These are phyloP conservation scores for Leistus spinibarbis DNA, from an alignment of 2,888 invertebrate genomes.

Conservation along the genomic window DNA sequence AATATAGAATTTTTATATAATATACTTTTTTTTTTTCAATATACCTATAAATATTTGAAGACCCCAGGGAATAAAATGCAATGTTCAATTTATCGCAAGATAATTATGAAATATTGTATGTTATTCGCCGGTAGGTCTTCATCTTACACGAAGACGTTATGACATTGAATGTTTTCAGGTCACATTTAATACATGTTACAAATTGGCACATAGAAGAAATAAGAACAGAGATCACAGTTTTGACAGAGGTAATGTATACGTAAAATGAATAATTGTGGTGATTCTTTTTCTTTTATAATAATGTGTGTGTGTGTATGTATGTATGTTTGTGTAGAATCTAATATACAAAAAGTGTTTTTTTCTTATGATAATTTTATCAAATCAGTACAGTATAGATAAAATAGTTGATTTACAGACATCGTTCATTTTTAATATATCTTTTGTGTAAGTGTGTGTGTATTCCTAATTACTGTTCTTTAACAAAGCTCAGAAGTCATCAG, in stretches of 20 bases:
- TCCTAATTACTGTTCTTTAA: not conserved
- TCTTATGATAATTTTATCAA: not conserved
- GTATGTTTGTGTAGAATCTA: not conserved
- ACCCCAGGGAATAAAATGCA: not conserved
- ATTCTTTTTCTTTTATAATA: not conserved
- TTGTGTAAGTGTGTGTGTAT: not conserved
- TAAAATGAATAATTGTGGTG: not conserved
- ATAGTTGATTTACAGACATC: not conserved
- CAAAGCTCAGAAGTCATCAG: not conserved
- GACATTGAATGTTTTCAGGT: constrained; percentile 44
- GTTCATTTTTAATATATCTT: not conserved
- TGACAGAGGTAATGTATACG: constrained; percentile 42
- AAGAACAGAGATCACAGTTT: constrained; percentile 49
- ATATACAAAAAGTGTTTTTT: too few species aligned
- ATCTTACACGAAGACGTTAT: constrained; percentile 34
- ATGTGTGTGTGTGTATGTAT: not conserved
- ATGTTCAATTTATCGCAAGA: not conserved
- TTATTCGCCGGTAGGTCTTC: not conserved
- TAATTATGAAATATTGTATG: not conserved
- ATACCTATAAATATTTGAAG: not conserved
- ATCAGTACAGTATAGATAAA: not conserved
- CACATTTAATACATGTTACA: constrained; percentile 44
- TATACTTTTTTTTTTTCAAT: not conserved
- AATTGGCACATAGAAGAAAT: constrained; percentile 48
- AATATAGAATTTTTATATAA: constrained; percentile 33